Base-by-base conservation (phyloP, 30 jellyfish, hydroid and myxozoan species). In the Aurelia sp. region DNA sequence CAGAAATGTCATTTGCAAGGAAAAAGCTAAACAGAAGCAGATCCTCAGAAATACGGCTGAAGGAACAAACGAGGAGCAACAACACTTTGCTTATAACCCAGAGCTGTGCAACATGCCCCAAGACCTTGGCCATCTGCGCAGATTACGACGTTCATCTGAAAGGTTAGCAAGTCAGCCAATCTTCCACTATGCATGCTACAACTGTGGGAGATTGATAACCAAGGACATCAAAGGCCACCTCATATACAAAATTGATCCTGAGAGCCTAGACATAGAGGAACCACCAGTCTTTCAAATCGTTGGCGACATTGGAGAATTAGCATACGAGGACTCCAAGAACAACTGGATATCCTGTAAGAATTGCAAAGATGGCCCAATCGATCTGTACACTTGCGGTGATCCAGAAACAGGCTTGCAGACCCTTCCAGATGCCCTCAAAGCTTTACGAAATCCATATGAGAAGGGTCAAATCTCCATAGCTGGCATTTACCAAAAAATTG, bases 401-500 rank as follows among this genome's bases (percentile, higher is more conserved):
- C 83, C 68, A 41, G 33, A 35, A 41, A 37, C 83, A 9, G 71
- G 71, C 44, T 16, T 35, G 16, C 71, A 15, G 22, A 35, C 7
- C 33, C 69, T 72, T 8, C 71, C 83, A 18, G 83, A 31, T 6
- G 35, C 66, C 40, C 61, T 72, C 6, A 13, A 20, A 21, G 83
- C 20, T 4, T 35, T 72, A 31, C 69, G n/a, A 13, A 15, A 37
- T 11, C 66, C 66, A 23, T 72, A 72, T 50, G 68, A 72, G 12
- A 41, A 50, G 69, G 83, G 83, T n/a, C 83, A 72, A 50, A 72
- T 72, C 9, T 40, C 83, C 10, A 23, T 72, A 30, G 83, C 83
- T 16, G 83, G 83, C 8, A 11, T 72, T 11, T 6, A 35, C 6
- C 48, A 67, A 9, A 72, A 18, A 50, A 67, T 67, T 9, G 63